A percentile compares a stretch with the other conserved stretches of the same genome.
Evolutionary conservation across 2,113 vertebrate genomes (phyloP).

Genomic region (Chaetorhynchus papuensis): DNA sequence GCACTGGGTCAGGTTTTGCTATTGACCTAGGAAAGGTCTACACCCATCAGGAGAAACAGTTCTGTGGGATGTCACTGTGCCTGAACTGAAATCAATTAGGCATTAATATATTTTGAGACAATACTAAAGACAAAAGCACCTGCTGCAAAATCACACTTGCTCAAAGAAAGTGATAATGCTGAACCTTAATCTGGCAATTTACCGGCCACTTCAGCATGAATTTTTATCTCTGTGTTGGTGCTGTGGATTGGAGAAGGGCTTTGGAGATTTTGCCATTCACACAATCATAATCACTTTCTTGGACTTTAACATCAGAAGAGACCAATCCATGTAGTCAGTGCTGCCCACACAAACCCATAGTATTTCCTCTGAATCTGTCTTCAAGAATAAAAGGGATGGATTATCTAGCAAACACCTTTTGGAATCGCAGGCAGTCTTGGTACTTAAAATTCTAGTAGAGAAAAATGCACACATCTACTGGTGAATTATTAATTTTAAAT

Average conservation of each 20-base stretch:
- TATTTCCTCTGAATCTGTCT: background rate
- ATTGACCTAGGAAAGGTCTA: background rate
- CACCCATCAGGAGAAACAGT: background rate
- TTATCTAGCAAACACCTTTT: background rate
- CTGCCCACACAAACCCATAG: background rate
- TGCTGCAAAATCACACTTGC: background rate
- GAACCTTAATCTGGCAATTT: background rate
- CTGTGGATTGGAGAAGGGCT: background rate
- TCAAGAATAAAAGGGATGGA: background rate
- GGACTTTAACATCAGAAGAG: background rate
- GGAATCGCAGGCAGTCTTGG: accelerated
- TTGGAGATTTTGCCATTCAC: background rate
- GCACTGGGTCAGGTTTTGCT: background rate
- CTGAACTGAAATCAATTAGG: background rate
- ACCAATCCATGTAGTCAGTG: background rate
- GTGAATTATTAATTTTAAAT: background rate
- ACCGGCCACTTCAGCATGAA: background rate
- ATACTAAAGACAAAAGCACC: background rate
- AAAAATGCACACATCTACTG: background rate
- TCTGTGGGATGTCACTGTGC: background rate
- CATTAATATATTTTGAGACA: background rate
- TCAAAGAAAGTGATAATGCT: background rate
- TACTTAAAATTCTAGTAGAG: background rate
- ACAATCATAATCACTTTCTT: background rate
- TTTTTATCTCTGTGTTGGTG: background rate